phyloP scores from a whole-genome alignment of 2,113 vertebrate genomes.

The Trogon surrucura region DNA sequence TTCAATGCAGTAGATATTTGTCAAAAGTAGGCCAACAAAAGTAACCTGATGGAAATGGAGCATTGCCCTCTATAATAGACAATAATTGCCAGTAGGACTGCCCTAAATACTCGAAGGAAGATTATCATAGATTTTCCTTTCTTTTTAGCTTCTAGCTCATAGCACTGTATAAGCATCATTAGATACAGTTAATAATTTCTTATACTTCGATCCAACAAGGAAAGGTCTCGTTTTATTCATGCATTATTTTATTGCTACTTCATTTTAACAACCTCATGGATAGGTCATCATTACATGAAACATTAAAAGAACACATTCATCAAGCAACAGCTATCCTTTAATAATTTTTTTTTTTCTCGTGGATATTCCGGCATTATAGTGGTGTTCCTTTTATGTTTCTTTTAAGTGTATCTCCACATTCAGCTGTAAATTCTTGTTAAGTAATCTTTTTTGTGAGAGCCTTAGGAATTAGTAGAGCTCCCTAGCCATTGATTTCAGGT shows the following conservation, averaged over 20 bases:
- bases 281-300: conserved; percentile 18
- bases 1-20: background rate
- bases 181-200: conserved; percentile 18
- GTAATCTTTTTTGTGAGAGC: background rate
- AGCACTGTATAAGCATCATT: background rate
- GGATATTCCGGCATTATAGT: background rate
- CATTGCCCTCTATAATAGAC: background rate
- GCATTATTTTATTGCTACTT: conserved; percentile 16
- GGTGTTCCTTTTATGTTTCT: background rate
- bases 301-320: background rate
- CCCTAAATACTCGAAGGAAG: conserved; percentile 7
- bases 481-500: background rate
- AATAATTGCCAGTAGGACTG: background rate
- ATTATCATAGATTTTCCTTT: background rate
- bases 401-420: background rate
- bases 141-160: conserved; percentile 34
- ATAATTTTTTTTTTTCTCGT: background rate
- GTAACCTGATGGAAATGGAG: background rate
- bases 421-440: background rate
- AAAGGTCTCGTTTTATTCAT: background rate
- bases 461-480: background rate
- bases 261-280: background rate
- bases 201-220: background rate
- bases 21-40: conserved; percentile 4
- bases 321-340: background rate